phyloP scores from a whole-genome alignment of 2,888 invertebrate species.

The Spatulosminthurus flaviceps region DNA sequence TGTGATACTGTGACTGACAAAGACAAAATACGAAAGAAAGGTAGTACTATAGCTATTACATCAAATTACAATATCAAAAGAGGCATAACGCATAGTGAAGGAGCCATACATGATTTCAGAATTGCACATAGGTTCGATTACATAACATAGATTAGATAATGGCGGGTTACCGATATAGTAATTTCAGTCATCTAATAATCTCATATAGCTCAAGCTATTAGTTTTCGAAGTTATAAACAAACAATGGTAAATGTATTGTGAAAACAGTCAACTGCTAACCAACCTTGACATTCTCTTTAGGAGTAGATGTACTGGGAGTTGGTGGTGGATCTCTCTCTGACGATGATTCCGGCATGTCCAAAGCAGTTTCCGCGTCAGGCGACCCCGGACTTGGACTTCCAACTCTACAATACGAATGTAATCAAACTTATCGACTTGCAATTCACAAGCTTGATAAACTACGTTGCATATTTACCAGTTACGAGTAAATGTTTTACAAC shows the following conservation, averaged over 20 bases:
- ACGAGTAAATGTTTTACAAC: too few relatives aligned
- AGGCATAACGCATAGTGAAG: too few relatives aligned
- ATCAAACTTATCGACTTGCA: not conserved
- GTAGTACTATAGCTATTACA: too few relatives aligned
- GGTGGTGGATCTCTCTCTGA: constrained; percentile 64
- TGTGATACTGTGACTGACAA: too few relatives aligned
- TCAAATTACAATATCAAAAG: too few relatives aligned
- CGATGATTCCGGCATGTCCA: constrained; percentile 67
- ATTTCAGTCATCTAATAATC: too few relatives aligned
- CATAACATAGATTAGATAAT: not conserved
- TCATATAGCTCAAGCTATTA: too few relatives aligned
- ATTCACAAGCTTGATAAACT: too few relatives aligned
- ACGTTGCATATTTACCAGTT: too few relatives aligned
- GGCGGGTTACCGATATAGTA: not conserved
- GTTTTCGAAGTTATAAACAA: not conserved
- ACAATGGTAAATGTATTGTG: not conserved
- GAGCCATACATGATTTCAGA: not conserved
- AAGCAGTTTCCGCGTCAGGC: constrained; percentile 55
- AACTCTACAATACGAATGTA: constrained; percentile 51
- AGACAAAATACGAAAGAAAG: too few relatives aligned
- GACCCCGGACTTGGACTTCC: constrained; percentile 62
- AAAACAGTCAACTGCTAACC: not conserved
- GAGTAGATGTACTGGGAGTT: constrained; percentile 54
- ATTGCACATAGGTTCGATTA: not conserved
- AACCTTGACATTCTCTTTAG: constrained; percentile 50